A percentile compares a stretch with the other conserved stretches of the same genome.
Evolutionary conservation across 2,113 vertebrate species (phyloP).

Genomic region (Australoheros scitulus): DNA sequence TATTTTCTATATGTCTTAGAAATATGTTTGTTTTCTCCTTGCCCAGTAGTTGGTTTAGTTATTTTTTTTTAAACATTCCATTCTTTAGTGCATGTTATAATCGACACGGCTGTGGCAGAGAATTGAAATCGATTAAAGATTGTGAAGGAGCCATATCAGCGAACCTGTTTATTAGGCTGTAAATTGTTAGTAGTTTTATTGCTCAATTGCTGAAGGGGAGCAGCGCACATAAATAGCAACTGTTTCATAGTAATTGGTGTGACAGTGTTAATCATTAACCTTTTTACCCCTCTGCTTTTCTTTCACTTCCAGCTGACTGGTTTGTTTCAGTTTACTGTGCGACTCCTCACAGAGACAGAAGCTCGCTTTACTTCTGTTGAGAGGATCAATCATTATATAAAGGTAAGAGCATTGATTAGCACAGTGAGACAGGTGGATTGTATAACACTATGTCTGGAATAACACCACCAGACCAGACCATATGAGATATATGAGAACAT

Average conservation of each 20-base stretch:
- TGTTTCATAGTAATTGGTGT: slow-evolving; percentile 21
- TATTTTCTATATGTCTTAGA: background rate
- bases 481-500: slow-evolving; percentile 3
- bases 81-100: slow-evolving; percentile 2
- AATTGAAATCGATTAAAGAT: slow-evolving; percentile 32
- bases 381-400: slow-evolving; percentile 85
- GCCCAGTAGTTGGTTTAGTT: background rate
- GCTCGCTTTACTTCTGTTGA: slow-evolving; percentile 87
- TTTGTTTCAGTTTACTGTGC: slow-evolving; percentile 85
- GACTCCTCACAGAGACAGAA: slow-evolving; percentile 83
- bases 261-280: slow-evolving; percentile 44
- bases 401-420: slow-evolving; percentile 67
- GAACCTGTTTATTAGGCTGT: slow-evolving; percentile 16
- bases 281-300: slow-evolving; percentile 9
- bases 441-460: slow-evolving; percentile 3
- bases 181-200: slow-evolving; percentile 20
- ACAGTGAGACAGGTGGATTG: slow-evolving; percentile 17
- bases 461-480: background rate
- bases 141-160: slow-evolving; percentile 18
- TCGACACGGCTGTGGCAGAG: background rate
- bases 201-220: background rate
- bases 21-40: background rate
- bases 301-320: slow-evolving; percentile 78
- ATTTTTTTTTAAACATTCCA: background rate
- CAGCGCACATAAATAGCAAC: background rate